Evolutionary conservation across 2,113 vertebrate genomes (phyloP).

Genomic region (Pogona vitticeps): DNA sequence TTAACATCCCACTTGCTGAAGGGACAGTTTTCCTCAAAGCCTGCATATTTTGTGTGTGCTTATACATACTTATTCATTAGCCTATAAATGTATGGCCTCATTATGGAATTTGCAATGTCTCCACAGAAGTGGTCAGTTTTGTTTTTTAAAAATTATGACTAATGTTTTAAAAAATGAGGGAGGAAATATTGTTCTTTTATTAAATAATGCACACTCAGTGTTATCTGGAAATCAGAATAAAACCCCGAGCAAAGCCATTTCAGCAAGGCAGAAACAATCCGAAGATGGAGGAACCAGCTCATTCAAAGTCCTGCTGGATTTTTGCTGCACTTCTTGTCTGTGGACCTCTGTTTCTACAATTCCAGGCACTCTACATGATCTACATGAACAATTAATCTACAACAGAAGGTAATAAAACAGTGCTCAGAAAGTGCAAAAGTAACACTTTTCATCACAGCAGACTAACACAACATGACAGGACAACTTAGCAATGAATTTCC

Average conservation of each 20-base stretch:
- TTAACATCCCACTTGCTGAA: too few species aligned
- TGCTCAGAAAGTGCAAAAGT: not conserved
- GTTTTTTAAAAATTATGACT: not conserved
- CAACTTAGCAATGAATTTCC: too few species aligned
- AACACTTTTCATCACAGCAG: too few species aligned
- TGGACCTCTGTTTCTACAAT: not conserved
- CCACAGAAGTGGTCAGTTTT: too few species aligned
- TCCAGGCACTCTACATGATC: not conserved
- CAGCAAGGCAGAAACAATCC: not conserved
- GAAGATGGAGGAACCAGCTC: not conserved
- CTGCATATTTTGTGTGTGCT: too few species aligned
- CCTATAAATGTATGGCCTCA: too few species aligned
- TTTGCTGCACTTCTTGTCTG: not conserved
- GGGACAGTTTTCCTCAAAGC: too few species aligned
- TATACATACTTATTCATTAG: too few species aligned
- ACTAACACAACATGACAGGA: too few species aligned
- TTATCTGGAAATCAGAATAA: not conserved
- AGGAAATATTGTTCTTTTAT: not conserved
- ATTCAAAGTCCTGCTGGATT: not conserved
- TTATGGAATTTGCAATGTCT: too few species aligned
- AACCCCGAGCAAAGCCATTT: not conserved
- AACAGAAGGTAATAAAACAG: constrained; percentile 26
- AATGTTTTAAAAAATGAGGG: not conserved
- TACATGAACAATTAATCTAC: not conserved
- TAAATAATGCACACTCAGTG: not conserved